phyloP scores from a whole-genome alignment of 1,140 invertebrate species.

The Microplitis demolitor region DNA sequence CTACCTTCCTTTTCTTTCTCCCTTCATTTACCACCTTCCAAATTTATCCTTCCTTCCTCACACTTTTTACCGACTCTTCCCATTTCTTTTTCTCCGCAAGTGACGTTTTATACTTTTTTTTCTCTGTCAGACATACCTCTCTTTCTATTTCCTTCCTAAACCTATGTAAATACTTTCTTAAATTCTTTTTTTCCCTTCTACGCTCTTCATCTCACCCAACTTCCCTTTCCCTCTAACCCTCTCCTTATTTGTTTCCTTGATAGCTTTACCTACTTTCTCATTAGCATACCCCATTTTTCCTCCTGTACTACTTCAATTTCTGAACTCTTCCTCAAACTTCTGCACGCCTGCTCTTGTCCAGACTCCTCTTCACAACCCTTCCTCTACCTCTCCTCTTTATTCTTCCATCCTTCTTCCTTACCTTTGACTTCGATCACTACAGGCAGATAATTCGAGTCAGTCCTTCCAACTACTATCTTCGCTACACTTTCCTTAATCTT shows the following conservation, averaged over 20 bases:
- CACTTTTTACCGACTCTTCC: too few species aligned
- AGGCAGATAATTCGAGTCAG: not conserved
- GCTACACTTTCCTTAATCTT: not conserved
- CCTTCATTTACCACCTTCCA: too few species aligned
- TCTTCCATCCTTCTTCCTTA: not conserved
- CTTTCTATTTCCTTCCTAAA: not conserved
- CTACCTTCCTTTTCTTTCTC: too few species aligned
- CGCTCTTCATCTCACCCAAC: constrained; percentile 6
- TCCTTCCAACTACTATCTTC: not conserved
- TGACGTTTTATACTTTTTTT: not conserved
- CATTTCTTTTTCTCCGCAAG: too few species aligned
- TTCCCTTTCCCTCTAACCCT: not conserved
- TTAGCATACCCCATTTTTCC: not conserved
- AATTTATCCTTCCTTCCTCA: too few species aligned
- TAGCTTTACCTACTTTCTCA: not conserved
- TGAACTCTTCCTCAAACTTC: not conserved
- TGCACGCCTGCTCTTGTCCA: not conserved
- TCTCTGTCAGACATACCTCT: not conserved
- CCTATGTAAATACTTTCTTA: not conserved
- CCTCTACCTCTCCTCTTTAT: not conserved
- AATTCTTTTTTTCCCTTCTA: not conserved
- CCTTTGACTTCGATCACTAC: not conserved
- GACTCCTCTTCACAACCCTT: not conserved
- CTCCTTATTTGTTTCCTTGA: not conserved
- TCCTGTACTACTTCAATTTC: not conserved